Percentiles rank a stretch among this genome's conserved stretches.
These are phyloP conservation scores for Cotesia vestalis DNA, from an alignment of 1,140 invertebrate species.

Conservation along the genomic window DNA sequence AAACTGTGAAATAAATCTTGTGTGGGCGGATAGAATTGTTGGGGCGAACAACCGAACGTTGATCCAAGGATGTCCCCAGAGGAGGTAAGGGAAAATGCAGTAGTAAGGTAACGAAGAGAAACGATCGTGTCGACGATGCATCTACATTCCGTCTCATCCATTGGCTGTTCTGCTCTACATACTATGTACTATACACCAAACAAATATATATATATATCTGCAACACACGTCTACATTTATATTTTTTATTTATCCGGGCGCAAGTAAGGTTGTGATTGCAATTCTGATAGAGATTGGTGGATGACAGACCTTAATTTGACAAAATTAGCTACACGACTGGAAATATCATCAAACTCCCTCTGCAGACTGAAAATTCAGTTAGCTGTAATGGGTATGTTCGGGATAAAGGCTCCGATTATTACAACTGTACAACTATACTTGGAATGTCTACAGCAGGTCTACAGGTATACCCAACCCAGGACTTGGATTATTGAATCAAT, in stretches of 20 bases:
- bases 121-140: conserved; percentile 33
- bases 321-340: neutral
- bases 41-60: conserved; percentile 29
- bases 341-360: neutral
- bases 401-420: neutral
- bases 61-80: conserved; percentile 30
- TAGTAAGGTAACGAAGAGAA: conserved; percentile 35
- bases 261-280: neutral
- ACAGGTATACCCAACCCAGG: conserved; percentile 19
- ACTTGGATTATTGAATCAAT: conserved; percentile 56
- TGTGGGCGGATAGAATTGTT: conserved; percentile 16
- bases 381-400: neutral
- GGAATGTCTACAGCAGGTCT: neutral
- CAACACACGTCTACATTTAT: too few species aligned
- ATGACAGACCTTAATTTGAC: neutral
- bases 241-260: neutral
- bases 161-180: neutral
- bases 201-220: too few species aligned
- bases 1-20: conserved; percentile 10
- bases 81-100: neutral
- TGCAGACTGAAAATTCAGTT: neutral
- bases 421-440: neutral
- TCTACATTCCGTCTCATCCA: conserved; percentile 21
- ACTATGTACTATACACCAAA: too few species aligned
- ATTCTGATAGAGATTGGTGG: neutral